Evolutionary conservation across 2,113 vertebrate species (phyloP).

Genomic region (Numenius arquata): DNA sequence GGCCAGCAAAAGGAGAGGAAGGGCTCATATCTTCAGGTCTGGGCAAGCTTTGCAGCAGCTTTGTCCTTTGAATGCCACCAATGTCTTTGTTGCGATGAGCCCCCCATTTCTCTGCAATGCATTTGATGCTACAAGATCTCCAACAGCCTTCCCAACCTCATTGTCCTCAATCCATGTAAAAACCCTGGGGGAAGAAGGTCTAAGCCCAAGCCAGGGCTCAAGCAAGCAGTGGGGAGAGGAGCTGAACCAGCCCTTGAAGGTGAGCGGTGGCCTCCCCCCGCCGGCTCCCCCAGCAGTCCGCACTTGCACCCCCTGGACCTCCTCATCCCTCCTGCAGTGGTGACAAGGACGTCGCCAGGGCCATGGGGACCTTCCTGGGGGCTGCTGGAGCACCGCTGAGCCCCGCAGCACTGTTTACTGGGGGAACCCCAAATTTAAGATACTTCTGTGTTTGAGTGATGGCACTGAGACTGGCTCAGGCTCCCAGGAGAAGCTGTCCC

Average conservation of each 20-base stretch:
- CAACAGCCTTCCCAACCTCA: background rate
- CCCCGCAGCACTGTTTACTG: background rate
- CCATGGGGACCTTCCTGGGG: rapidly evolving
- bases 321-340: rapidly evolving
- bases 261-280: background rate
- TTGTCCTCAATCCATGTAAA: background rate
- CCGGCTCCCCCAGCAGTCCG: rapidly evolving
- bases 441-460: rapidly evolving
- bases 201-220: background rate
- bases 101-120: background rate
- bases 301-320: rapidly evolving
- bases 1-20: background rate
- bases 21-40: background rate
- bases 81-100: background rate
- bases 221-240: background rate
- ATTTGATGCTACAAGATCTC: background rate
- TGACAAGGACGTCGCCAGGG: background rate
- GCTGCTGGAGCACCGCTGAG: background rate
- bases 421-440: background rate
- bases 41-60: background rate
- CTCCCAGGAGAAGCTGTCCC: background rate
- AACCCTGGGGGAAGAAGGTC: rapidly evolving
- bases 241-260: background rate
- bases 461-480: background rate
- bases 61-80: background rate